A percentile compares a stretch with the other conserved stretches of the same genome.
phyloP scores from a whole-genome alignment of 2,888 invertebrate species.

The Chalcosyrphus nemorum region DNA sequence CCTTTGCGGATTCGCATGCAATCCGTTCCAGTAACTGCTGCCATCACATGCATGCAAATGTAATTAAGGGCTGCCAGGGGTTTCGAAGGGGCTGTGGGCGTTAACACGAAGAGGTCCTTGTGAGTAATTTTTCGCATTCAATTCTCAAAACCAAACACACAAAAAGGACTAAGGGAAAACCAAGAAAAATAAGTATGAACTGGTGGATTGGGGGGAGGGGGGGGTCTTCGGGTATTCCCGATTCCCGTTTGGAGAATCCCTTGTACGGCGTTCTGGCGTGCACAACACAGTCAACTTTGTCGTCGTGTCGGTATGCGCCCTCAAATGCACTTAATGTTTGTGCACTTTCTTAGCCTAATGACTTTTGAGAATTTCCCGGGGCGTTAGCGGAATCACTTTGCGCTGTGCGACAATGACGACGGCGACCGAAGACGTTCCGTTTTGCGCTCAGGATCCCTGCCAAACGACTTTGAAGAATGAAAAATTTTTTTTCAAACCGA shows the following conservation, averaged over 20 bases:
- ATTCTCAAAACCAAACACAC: slow-evolving; percentile 37
- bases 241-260: slow-evolving; percentile 53
- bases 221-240: slow-evolving; percentile 29
- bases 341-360: slow-evolving; percentile 73
- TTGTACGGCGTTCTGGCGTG: too few species aligned
- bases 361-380: slow-evolving; percentile 72
- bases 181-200: not conserved
- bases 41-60: slow-evolving; percentile 73
- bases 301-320: slow-evolving; percentile 47
- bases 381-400: slow-evolving; percentile 72
- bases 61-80: slow-evolving; percentile 59
- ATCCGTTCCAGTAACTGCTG: slow-evolving; percentile 68
- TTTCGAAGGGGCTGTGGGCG: not conserved
- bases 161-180: not conserved
- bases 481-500: slow-evolving; percentile 64
- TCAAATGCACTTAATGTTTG: slow-evolving; percentile 73
- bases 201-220: not conserved
- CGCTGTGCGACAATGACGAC: too few species aligned
- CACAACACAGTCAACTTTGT: slow-evolving; percentile 64
- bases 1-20: slow-evolving; percentile 51
- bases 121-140: slow-evolving; percentile 60
- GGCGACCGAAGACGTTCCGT: slow-evolving; percentile 49
- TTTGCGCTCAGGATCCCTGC: slow-evolving; percentile 31
- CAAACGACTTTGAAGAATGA: slow-evolving; percentile 62
- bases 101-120: slow-evolving; percentile 41